A percentile compares a stretch with the other conserved stretches of the same genome.
phyloP scores from a whole-genome alignment of 1,140 invertebrate genomes.

The Octopus bimaculoides region DNA sequence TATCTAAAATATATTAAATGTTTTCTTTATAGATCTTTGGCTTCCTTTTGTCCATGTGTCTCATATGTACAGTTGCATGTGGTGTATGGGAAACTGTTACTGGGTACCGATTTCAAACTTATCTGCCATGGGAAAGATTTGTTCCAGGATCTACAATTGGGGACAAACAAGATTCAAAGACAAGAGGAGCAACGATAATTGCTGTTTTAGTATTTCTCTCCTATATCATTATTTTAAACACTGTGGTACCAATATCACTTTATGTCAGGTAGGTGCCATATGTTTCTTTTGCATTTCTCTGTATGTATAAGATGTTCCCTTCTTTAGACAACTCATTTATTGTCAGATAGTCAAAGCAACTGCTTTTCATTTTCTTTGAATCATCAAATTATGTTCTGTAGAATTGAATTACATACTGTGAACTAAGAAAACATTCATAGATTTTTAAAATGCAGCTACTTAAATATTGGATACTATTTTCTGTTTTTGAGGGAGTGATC shows the following conservation, averaged over 20 bases:
- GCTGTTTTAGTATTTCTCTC: slow-evolving; percentile 97
- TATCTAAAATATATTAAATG: too few relatives aligned
- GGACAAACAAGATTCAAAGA: slow-evolving; percentile 24
- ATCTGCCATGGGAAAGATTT: slow-evolving; percentile 92
- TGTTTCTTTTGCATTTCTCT: not conserved
- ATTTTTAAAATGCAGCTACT: too few relatives aligned
- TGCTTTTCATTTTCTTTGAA: too few relatives aligned
- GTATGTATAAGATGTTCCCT: not conserved
- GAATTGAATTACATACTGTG: not conserved
- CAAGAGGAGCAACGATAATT: slow-evolving; percentile 85
- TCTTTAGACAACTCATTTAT: too few relatives aligned
- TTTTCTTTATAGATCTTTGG: slow-evolving; percentile 85
- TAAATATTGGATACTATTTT: too few relatives aligned
- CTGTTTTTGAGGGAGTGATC: too few relatives aligned
- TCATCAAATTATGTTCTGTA: not conserved
- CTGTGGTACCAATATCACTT: slow-evolving; percentile 98
- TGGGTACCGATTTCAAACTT: slow-evolving; percentile 79
- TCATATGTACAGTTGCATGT: slow-evolving; percentile 95
- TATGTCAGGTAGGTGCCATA: slow-evolving; percentile 81
- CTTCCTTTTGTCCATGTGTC: slow-evolving; percentile 95
- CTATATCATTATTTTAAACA: slow-evolving; percentile 98
- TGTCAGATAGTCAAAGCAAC: too few relatives aligned
- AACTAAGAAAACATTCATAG: too few relatives aligned
- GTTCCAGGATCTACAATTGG: slow-evolving; percentile 66
- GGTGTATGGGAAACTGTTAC: slow-evolving; percentile 89